These are phyloP conservation scores for Isurus oxyrinchus DNA, from an alignment of 2,113 vertebrate genomes.

Conservation along the genomic window DNA sequence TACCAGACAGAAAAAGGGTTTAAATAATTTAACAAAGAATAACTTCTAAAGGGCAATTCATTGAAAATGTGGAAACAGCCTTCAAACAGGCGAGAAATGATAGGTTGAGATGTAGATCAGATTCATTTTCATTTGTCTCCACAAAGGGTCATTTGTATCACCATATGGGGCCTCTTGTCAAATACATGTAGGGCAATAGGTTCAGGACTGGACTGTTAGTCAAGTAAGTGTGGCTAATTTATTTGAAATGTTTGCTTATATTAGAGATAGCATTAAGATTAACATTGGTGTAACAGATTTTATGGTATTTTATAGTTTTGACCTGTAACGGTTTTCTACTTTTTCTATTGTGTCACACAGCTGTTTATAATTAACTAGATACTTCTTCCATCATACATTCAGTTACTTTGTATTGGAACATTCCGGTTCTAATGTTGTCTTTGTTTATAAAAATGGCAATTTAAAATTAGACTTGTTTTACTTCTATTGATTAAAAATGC, in stretches of 20 bases:
- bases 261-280: conserved; percentile 16
- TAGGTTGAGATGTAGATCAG: conserved; percentile 45
- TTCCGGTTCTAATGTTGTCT: not conserved
- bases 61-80: conserved; percentile 47
- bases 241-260: conserved; percentile 37
- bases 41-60: conserved; percentile 61
- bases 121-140: conserved; percentile 45
- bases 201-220: conserved; percentile 15
- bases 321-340: conserved; percentile 43
- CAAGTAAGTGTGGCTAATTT: conserved; percentile 35
- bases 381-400: not conserved
- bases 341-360: conserved; percentile 14
- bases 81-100: conserved; percentile 56
- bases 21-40: conserved; percentile 74
- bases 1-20: conserved; percentile 53
- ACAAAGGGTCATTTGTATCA: conserved; percentile 43
- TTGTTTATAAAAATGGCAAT: not conserved
- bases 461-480: not conserved
- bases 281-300: conserved; percentile 31
- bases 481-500: not conserved
- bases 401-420: not conserved
- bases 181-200: conserved; percentile 34
- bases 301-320: conserved; percentile 10
- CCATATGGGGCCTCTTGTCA: conserved; percentile 21
- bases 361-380: conserved; percentile 26